Percentiles rank a stretch among this genome's conserved stretches.
phyloP scores from a whole-genome alignment of 1,140 invertebrate species.

The Choristoneura fumiferana region DNA sequence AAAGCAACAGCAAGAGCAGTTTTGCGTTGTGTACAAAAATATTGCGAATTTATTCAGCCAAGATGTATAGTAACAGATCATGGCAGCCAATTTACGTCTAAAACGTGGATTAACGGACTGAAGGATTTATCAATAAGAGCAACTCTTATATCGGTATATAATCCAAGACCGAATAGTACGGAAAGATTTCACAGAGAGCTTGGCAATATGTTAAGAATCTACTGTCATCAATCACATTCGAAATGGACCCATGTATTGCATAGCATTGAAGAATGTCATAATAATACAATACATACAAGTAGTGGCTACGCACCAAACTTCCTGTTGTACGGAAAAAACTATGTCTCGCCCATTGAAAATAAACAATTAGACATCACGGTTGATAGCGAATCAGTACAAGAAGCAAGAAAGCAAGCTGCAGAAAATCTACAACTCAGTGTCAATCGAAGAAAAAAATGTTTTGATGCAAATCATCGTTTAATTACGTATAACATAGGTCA shows the following conservation, averaged over 20 bases:
- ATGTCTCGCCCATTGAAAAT: not conserved
- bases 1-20: not conserved
- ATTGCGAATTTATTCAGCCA: not conserved
- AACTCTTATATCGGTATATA: too few species aligned
- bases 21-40: not conserved
- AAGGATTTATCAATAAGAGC: not conserved
- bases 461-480: not conserved
- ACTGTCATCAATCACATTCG: too few species aligned
- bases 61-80: conserved; percentile 5
- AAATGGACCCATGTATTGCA: not conserved
- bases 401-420: not conserved
- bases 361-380: not conserved
- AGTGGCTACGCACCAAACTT: not conserved
- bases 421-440: not conserved
- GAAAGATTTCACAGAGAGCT: too few species aligned
- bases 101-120: not conserved
- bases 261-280: not conserved
- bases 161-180: not conserved
- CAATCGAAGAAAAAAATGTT: not conserved
- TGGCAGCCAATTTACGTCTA: not conserved
- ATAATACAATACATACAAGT: not conserved
- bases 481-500: not conserved
- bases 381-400: too few species aligned
- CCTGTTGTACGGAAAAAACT: not conserved
- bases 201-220: too few species aligned